Conservation (phyloP, 2,888 invertebrate species). For the Tachystola acroxantha region DNA sequence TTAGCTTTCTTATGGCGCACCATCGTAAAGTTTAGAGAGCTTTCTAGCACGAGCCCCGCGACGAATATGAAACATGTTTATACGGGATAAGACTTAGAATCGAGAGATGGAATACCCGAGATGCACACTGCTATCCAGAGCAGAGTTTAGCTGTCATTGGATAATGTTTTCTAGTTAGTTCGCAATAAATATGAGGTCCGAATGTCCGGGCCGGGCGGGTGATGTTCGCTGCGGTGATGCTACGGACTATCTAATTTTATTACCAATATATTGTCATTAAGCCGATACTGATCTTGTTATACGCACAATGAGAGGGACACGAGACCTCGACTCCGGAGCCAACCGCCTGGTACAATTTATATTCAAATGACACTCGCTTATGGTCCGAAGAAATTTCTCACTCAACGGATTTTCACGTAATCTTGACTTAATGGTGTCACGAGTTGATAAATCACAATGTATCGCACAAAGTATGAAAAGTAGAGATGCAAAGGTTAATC, state of each 20-base stretch:
- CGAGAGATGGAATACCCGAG: constrained; percentile 31
- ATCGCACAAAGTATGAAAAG: constrained; percentile 1
- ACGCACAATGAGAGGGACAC: constrained; percentile 72
- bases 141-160: constrained; percentile 54
- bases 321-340: constrained; percentile 41
- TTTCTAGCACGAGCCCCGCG: constrained; percentile 38
- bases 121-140: constrained; percentile 51
- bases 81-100: constrained; percentile 51
- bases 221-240: constrained; percentile 68
- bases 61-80: constrained; percentile 41
- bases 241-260: constrained; percentile 76
- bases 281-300: constrained; percentile 78
- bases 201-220: constrained; percentile 38
- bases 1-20: constrained; percentile 69
- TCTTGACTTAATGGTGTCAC: constrained; percentile 65
- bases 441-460: constrained; percentile 27
- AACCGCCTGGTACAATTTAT: constrained; percentile 66
- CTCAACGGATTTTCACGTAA: constrained; percentile 72
- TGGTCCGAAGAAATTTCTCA: constrained; percentile 67
- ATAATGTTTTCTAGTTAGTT: constrained; percentile 75
- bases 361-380: constrained; percentile 75
- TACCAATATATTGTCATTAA: constrained; percentile 79
- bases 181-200: constrained; percentile 70
- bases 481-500: too few relatives aligned
- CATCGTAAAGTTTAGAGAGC: constrained; percentile 62